A percentile compares a stretch with the other conserved stretches of the same genome.
Conservation (phyloP, 2,113 vertebrate species). For the Myiozetetes cayanensis region DNA sequence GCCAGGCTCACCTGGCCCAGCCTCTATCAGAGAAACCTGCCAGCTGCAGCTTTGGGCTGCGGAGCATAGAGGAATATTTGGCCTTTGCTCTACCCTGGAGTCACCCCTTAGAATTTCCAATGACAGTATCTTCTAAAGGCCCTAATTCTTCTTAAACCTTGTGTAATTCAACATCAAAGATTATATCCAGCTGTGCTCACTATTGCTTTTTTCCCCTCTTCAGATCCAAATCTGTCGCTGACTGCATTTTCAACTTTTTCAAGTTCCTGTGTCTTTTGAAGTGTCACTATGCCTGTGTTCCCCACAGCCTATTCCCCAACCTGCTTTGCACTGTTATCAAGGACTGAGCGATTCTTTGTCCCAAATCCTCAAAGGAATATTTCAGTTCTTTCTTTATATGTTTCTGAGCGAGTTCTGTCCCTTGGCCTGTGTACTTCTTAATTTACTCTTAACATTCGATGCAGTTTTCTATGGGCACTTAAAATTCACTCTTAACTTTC, state of each 20-base stretch:
- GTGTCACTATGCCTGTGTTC: not conserved
- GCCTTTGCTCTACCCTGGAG: not conserved
- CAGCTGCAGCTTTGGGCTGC: not conserved
- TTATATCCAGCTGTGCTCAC: slow-evolving; percentile 44
- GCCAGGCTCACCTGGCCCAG: not conserved
- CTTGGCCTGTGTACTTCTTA: not conserved
- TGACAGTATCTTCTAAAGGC: slow-evolving; percentile 4
- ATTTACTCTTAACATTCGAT: slow-evolving; percentile 32
- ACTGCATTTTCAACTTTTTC: slow-evolving; percentile 52
- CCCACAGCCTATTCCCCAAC: slow-evolving; percentile 23
- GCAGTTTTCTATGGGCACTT: slow-evolving; percentile 16
- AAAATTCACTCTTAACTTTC: slow-evolving; percentile 46
- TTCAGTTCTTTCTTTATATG: slow-evolving; percentile 12
- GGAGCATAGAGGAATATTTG: not conserved
- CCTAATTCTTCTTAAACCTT: slow-evolving; percentile 31
- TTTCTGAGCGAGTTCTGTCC: slow-evolving; percentile 14
- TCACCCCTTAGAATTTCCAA: not conserved
- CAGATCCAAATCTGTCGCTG: slow-evolving; percentile 50
- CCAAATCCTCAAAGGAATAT: slow-evolving; percentile 37
- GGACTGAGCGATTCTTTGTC: slow-evolving; percentile 40
- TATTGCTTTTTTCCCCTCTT: slow-evolving; percentile 19
- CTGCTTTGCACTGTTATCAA: slow-evolving; percentile 35
- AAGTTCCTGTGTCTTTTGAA: slow-evolving; percentile 38
- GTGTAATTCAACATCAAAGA: slow-evolving; percentile 48
- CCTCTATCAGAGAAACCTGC: not conserved